phyloP scores from a whole-genome alignment of 2,113 vertebrate genomes.

The Seriola rivoliana region DNA sequence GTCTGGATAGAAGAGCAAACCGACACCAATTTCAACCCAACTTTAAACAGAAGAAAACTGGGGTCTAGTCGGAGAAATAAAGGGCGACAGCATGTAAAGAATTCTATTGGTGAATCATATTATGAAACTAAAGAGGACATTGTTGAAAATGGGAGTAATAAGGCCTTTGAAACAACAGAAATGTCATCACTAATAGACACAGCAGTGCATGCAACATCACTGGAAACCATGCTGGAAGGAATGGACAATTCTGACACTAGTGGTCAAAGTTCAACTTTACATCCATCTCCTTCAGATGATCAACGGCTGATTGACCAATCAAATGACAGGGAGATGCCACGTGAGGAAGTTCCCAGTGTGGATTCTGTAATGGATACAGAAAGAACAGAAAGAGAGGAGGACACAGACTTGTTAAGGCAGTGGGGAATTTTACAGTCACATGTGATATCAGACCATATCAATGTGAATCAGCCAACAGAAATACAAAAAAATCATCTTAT shows the following conservation, averaged over 20 bases:
- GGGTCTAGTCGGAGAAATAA: constrained; percentile 48
- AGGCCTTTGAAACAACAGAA: not conserved
- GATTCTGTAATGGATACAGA: not conserved
- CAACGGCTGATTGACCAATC: not conserved
- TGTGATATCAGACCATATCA: not conserved
- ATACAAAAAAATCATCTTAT: not conserved
- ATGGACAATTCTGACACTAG: not conserved
- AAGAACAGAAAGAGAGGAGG: not conserved
- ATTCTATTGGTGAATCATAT: not conserved
- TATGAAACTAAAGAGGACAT: not conserved
- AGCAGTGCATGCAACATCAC: not conserved
- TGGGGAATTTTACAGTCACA: constrained; percentile 13
- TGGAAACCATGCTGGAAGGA: not conserved
- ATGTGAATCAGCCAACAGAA: too few species aligned
- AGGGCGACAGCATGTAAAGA: not conserved
- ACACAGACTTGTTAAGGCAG: not conserved
- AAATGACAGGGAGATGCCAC: not conserved
- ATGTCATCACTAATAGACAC: not conserved
- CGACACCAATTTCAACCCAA: not conserved
- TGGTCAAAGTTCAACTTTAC: not conserved
- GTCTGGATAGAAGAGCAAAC: not conserved
- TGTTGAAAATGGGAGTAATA: not conserved
- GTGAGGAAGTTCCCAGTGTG: not conserved
- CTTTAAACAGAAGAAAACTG: constrained; percentile 44
- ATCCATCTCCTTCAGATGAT: not conserved